These are phyloP conservation scores for Temnopleurus reevesii DNA, from an alignment of 53 echinoderm and acorn worm species.

Conservation along the genomic window DNA sequence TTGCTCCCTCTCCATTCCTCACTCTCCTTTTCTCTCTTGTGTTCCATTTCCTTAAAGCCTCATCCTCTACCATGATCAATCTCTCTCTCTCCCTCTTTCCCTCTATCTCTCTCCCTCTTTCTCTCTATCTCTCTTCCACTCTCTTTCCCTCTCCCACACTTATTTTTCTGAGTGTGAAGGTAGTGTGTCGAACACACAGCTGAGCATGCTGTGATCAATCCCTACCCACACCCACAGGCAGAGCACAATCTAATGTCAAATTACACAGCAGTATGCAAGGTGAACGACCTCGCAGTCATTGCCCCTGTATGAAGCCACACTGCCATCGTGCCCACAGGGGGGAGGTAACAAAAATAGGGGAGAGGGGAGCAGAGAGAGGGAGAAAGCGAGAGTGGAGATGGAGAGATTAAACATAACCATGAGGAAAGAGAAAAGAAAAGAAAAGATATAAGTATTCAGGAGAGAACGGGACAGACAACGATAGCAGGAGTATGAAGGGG, in stretches of 20 bases:
- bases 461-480: not conserved
- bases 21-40: too few species aligned
- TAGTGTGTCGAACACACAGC: not conserved
- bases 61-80: not conserved
- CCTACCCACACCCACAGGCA: conserved; percentile 25
- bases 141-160: not conserved
- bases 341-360: not conserved
- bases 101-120: not conserved
- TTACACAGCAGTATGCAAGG: conserved; percentile 26
- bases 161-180: not conserved
- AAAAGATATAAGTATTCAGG: not conserved
- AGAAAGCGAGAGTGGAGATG: not conserved
- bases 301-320: conserved; percentile 9
- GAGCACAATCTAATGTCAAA: conserved; percentile 36
- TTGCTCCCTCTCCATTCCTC: too few species aligned
- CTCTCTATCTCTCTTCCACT: not conserved
- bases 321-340: conserved; percentile 31
- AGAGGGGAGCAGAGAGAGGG: not conserved
- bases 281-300: conserved; percentile 44
- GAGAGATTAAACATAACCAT: not conserved
- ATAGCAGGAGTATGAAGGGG: too few species aligned
- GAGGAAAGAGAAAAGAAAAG: not conserved
- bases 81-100: not conserved
- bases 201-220: conserved; percentile 22
- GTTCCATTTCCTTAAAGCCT: not conserved